Conservation (phyloP, 2,888 invertebrate genomes). For the Nemurella pictetii region DNA sequence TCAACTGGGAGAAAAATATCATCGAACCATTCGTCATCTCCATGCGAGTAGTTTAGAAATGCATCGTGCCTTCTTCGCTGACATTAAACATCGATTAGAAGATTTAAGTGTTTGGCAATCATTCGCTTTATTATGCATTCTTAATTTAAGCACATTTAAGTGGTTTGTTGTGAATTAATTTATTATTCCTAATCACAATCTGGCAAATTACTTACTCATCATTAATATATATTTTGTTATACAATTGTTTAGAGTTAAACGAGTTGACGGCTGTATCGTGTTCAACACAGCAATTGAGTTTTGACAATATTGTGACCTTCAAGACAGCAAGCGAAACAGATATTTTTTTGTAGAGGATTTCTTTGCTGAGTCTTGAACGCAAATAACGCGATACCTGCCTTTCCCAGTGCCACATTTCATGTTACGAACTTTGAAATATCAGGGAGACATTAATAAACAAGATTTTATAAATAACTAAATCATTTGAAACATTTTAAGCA, state of each 20-base stretch:
- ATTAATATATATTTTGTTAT: background rate
- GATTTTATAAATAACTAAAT: background rate
- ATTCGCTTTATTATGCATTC: background rate
- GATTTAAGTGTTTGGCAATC: too few relatives aligned
- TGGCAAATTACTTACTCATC: background rate
- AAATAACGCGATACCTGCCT: background rate
- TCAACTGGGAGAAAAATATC: too few relatives aligned
- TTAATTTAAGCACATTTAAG: background rate
- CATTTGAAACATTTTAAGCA: too few relatives aligned
- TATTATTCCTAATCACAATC: background rate
- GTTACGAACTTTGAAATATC: background rate
- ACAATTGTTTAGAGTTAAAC: background rate
- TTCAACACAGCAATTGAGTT: too few relatives aligned
- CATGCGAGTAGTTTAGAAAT: too few relatives aligned
- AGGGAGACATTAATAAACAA: background rate
- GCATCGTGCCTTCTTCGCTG: too few relatives aligned
- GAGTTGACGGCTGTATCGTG: background rate
- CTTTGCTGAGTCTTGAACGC: background rate
- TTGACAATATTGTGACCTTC: too few relatives aligned
- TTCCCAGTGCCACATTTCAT: background rate
- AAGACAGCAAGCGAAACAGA: background rate
- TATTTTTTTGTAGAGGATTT: background rate
- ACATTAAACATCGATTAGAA: too few relatives aligned
- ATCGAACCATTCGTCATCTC: too few relatives aligned
- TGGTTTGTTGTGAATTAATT: background rate